Conservation (phyloP, 2,888 invertebrate species). For the Eudasyphora cyanicolor region DNA sequence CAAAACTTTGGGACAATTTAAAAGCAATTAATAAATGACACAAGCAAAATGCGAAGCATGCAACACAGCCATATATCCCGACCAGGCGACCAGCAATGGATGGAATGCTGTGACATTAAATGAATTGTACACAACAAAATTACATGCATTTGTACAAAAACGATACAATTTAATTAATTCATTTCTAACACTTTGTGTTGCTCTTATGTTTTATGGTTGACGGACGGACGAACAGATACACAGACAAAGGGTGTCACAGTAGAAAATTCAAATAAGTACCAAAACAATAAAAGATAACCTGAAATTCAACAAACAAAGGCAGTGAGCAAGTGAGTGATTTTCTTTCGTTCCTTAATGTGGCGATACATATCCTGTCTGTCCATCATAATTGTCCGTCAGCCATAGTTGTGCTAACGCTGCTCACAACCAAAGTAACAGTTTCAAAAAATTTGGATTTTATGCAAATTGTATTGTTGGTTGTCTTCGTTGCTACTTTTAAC, state of each 20-base stretch:
- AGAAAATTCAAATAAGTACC: background rate
- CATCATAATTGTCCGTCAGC: background rate
- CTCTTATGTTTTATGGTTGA: background rate
- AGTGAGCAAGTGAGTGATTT: background rate
- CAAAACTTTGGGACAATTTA: constrained; percentile 52
- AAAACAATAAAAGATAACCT: background rate
- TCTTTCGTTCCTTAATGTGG: background rate
- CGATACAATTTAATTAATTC: constrained; percentile 55
- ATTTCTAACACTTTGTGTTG: constrained; percentile 40
- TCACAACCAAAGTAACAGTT: constrained; percentile 51
- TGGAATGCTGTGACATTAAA: background rate
- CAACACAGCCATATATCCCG: too few relatives aligned
- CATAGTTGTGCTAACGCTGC: background rate
- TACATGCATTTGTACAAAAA: constrained; percentile 22
- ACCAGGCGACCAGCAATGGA: background rate
- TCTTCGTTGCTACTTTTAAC: background rate
- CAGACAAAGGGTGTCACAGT: background rate
- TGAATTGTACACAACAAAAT: constrained; percentile 1
- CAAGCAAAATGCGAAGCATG: constrained; percentile 17
- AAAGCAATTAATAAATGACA: constrained; percentile 62
- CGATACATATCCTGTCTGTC: background rate
- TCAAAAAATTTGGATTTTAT: constrained; percentile 57
- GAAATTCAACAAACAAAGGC: background rate
- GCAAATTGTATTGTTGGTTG: constrained; percentile 52
- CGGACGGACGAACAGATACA: too few relatives aligned